Base-by-base conservation (phyloP, 2,888 invertebrate species). In the Orthosia gracilis region DNA sequence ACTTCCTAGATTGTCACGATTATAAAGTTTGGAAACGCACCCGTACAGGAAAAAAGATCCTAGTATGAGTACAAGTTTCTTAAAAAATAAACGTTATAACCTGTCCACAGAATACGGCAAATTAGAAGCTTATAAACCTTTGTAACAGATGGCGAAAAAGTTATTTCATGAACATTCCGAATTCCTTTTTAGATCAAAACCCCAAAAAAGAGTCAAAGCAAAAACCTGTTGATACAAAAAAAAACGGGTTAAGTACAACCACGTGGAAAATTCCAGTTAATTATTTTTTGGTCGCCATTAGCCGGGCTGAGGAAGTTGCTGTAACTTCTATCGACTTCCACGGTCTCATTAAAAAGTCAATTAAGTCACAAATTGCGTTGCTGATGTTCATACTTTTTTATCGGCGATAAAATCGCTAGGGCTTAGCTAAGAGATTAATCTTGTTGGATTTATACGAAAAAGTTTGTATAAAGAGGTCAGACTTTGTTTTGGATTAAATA, bases 321-420 rank as follows among this genome's bases (percentile, higher is more conserved):
- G 52, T 61, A 65, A 73, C 58, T 78, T 78, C 74, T 55, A 62
- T 21, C 49, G 71, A 72, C 52, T 75, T 75, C 73, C 65, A 63
- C 45, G 61, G 73, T 73, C 61, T 78, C 76, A 84, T 78, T 84
- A 84, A 74, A 84, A 85, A 85, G 58, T 72, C 85, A 84, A 84
- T 82, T 85, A 85, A 76, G 59, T 71, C 58, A 80, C 83, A 83
- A 83, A 84, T 85, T 76, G 73, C 71, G 80, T 63, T 64, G 58
- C 66, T 62, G 69, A 64, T 73, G 76, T 73, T 74, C 59, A 67
- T 67, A 71, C 65, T 76, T 77, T 85, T 85, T 78, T 72, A 83
- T 76, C 23, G 80, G 21, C 63, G 58, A 66, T 83, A 73, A 85
- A 77, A 66, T 64, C 50, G 62, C 45, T 52, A n/a, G 17, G 26